phyloP scores from a whole-genome alignment of 2,113 vertebrate species.

The Pseudopodoces humilis region DNA sequence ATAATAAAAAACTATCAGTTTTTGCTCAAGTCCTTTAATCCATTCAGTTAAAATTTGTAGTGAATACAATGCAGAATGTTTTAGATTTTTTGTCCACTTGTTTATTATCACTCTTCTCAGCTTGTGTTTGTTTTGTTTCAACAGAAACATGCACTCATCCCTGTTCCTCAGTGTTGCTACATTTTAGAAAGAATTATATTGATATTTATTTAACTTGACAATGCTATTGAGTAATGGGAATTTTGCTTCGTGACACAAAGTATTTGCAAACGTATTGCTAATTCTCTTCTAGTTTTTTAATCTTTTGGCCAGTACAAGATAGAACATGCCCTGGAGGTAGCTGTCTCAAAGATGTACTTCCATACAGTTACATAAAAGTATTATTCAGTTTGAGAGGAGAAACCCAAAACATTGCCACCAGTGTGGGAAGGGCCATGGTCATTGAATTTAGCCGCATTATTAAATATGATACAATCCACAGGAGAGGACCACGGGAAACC shows the following conservation, averaged over 20 bases:
- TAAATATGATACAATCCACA: neutral
- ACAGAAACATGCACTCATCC: neutral
- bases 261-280: neutral
- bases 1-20: neutral
- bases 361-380: neutral
- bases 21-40: neutral
- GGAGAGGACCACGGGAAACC: neutral
- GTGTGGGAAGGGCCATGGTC: rapidly evolving
- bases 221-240: neutral
- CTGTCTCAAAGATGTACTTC: neutral
- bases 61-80: neutral
- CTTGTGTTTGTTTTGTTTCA: neutral
- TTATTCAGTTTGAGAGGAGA: neutral
- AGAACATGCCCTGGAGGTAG: neutral
- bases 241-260: neutral
- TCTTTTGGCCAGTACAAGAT: neutral
- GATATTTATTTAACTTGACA: neutral
- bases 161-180: neutral
- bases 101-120: neutral
- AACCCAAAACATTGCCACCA: neutral
- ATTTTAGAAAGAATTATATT: neutral
- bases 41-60: neutral
- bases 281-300: neutral
- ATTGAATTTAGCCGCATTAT: neutral
- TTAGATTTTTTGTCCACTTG: neutral